Percentiles rank a stretch among this genome's conserved stretches.
These are phyloP conservation scores for Drosophila kanekoi DNA, from an alignment of 2,888 invertebrate species.

Conservation along the genomic window DNA sequence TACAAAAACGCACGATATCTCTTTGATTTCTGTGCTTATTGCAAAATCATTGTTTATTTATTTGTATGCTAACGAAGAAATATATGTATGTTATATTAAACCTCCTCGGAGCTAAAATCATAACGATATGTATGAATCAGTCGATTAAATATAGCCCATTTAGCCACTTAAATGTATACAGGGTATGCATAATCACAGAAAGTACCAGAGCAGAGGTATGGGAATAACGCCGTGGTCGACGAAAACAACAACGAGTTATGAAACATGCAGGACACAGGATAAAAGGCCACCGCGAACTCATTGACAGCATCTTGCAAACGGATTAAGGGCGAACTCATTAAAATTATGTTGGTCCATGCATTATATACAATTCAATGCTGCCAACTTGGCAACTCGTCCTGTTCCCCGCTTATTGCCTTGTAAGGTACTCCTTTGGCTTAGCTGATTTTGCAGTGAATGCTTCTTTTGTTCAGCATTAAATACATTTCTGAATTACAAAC, in stretches of 20 bases:
- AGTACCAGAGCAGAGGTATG: conserved; percentile 25
- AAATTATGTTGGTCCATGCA: conserved; percentile 81
- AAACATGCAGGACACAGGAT: conserved; percentile 37
- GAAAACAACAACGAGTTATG: conserved; percentile 16
- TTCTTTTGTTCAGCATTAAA: conserved; percentile 56
- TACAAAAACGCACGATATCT: no score
- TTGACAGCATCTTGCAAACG: conserved; percentile 78
- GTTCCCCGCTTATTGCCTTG: background rate
- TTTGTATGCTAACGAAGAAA: no score
- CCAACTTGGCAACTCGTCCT: conserved; percentile 32
- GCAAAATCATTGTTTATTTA: background rate
- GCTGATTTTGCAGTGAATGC: conserved; percentile 54
- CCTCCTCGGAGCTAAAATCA: background rate
- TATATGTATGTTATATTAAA: background rate
- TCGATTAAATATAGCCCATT: background rate
- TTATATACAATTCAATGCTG: conserved; percentile 78
- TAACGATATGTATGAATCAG: background rate
- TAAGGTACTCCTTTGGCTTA: conserved; percentile 8
- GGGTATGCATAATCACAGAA: conserved; percentile 26
- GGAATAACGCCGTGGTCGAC: conserved; percentile 20
- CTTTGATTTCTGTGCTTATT: background rate
- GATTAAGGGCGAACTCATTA: conserved; percentile 81
- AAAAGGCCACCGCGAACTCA: conserved; percentile 56
- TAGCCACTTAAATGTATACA: background rate
- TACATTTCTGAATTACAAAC: conserved; percentile 23